These are phyloP conservation scores for Gambusia affinis DNA, from an alignment of 2,113 vertebrate genomes.

Conservation along the genomic window DNA sequence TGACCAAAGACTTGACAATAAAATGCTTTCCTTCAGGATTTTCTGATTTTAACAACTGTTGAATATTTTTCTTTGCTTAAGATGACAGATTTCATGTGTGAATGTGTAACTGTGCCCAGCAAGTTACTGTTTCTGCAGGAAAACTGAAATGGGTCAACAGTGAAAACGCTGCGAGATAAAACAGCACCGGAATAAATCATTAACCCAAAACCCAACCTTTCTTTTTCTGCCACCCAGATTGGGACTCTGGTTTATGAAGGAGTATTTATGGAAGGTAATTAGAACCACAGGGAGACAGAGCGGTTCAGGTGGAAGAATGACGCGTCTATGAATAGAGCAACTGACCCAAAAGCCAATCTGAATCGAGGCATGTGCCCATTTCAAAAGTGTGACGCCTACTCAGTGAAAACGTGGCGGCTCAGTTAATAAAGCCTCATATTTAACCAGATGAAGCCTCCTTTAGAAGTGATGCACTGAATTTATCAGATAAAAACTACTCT, in stretches of 20 bases:
- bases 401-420: constrained; percentile 22
- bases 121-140: background rate
- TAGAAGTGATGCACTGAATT: background rate
- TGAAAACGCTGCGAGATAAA: constrained; percentile 25
- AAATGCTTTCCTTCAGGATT: too few relatives aligned
- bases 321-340: constrained; percentile 62
- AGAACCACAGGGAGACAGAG: constrained; percentile 40
- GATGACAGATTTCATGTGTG: background rate
- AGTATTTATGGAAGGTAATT: constrained; percentile 75
- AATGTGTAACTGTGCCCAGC: too few relatives aligned
- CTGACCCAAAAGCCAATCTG: constrained; percentile 63
- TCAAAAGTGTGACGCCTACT: constrained; percentile 54
- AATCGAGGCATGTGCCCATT: constrained; percentile 48
- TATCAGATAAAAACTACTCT: background rate
- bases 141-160: constrained; percentile 56
- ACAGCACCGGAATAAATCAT: constrained; percentile 36
- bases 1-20: too few relatives aligned
- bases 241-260: constrained; percentile 34
- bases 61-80: background rate
- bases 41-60: too few relatives aligned
- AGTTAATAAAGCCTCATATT: background rate
- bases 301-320: constrained; percentile 44
- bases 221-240: constrained; percentile 43
- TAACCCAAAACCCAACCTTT: constrained; percentile 73
- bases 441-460: too few relatives aligned